Evolutionary conservation across 2,888 invertebrate genomes (phyloP).

Genomic region (Hoplodrina blanda): DNA sequence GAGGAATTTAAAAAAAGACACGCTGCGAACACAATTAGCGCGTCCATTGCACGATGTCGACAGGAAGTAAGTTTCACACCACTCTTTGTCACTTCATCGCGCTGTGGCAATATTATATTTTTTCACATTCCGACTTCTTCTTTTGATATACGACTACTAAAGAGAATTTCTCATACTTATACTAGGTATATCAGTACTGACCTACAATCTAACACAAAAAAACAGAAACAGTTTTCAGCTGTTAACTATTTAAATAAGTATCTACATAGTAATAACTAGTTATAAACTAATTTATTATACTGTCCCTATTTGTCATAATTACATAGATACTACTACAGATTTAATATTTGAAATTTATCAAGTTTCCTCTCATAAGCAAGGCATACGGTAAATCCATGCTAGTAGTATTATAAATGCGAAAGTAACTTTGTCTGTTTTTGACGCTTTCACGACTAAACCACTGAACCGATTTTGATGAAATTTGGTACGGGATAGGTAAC

Average conservation of each 20-base stretch:
- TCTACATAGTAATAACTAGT: no score
- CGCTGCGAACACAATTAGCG: conserved; percentile 45
- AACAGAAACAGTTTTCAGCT: neutral
- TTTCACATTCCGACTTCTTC: conserved; percentile 46
- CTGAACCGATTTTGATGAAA: no score
- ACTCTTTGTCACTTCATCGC: conserved; percentile 48
- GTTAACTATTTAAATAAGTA: neutral
- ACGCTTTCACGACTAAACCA: no score
- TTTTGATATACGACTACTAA: conserved; percentile 10
- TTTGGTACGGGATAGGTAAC: no score
- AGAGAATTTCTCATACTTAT: conserved; percentile 6
- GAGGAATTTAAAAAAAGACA: conserved; percentile 46
- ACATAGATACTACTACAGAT: neutral
- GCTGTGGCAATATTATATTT: conserved; percentile 51
- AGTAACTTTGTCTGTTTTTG: no score
- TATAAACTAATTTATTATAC: conserved; percentile 4
- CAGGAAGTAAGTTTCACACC: conserved; percentile 59
- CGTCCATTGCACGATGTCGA: conserved; percentile 41
- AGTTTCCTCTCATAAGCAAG: neutral
- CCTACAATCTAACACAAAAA: neutral
- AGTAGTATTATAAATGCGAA: no score
- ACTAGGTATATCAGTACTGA: conserved; percentile 19
- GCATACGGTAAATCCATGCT: neutral
- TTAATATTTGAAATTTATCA: conserved; percentile 9
- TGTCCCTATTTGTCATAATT: conserved; percentile 4